Evolutionary conservation across 2,888 invertebrate species (phyloP).

Genomic region (Ichneumon xanthorius): DNA sequence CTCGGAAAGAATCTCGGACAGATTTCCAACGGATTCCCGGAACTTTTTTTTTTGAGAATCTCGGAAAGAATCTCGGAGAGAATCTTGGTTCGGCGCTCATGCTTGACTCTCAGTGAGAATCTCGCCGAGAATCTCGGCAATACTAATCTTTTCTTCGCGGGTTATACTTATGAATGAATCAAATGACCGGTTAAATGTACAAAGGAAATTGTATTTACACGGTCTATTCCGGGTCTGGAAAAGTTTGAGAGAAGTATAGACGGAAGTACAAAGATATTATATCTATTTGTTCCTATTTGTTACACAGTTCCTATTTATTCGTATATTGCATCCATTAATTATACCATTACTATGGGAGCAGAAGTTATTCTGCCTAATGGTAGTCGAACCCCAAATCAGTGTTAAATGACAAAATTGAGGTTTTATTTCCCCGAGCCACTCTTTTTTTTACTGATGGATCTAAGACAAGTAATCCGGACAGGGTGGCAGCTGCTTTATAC

Average conservation of each 20-base stretch:
- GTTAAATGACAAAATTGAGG: background rate
- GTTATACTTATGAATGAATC: slow-evolving; percentile 11
- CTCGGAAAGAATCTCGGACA: too few species aligned
- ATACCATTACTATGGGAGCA: background rate
- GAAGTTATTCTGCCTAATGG: background rate
- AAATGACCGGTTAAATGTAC: background rate
- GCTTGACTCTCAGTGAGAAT: too few species aligned
- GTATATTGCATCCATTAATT: background rate
- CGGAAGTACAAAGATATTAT: background rate
- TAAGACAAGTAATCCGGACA: slow-evolving; percentile 3
- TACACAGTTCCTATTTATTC: background rate
- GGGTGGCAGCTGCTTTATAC: slow-evolving; percentile 18
- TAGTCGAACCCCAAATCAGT: background rate
- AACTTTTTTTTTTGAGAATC: too few species aligned
- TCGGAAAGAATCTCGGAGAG: too few species aligned
- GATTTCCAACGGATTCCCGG: too few species aligned
- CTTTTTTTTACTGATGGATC: slow-evolving; percentile 18
- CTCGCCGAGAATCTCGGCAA: too few species aligned
- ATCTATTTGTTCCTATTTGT: background rate
- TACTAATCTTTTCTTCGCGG: too few species aligned
- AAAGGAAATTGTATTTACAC: background rate
- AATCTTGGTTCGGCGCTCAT: too few species aligned
- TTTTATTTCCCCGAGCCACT: background rate
- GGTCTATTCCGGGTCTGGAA: background rate
- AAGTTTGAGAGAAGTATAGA: background rate